Percentiles rank a stretch among this genome's conserved stretches.
phyloP scores from a whole-genome alignment of 2,113 vertebrate species.

The Origma solitaria region DNA sequence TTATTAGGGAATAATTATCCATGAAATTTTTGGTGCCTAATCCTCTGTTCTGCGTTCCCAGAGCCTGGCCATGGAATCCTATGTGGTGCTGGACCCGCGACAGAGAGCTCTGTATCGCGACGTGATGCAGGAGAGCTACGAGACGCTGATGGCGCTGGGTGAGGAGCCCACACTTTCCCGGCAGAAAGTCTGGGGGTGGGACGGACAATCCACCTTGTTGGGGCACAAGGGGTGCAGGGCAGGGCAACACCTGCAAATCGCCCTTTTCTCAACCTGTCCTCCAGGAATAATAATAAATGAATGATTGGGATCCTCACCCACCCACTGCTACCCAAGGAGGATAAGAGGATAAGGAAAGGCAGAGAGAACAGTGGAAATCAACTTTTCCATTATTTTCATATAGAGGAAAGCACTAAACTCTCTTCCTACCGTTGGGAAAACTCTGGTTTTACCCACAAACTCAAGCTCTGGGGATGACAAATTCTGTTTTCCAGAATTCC shows the following conservation, averaged over 20 bases:
- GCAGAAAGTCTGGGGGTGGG: not conserved
- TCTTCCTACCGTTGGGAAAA: not conserved
- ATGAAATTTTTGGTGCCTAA: not conserved
- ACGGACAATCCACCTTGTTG: not conserved
- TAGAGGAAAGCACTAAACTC: not conserved
- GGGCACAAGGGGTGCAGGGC: not conserved
- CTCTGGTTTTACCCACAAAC: not conserved
- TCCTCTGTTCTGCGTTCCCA: not conserved
- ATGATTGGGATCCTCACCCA: not conserved
- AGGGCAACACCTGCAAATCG: not conserved
- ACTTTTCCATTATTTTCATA: not conserved
- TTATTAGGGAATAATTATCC: not conserved
- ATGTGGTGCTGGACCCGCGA: not conserved
- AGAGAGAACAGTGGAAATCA: not conserved
- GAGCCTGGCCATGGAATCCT: not conserved
- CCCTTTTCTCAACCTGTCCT: not conserved
- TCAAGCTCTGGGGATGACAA: not conserved
- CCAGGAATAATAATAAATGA: not conserved
- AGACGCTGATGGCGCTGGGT: not conserved
- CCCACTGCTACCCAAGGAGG: not conserved
- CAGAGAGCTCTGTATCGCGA: not conserved
- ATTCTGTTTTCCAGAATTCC: slow-evolving; percentile 6
- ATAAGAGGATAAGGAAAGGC: not conserved
- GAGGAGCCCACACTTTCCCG: not conserved
- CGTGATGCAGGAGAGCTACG: slow-evolving; percentile 17